Evolutionary conservation across 2,113 vertebrate genomes (phyloP).

Genomic region (Shinisaurus crocodilurus): DNA sequence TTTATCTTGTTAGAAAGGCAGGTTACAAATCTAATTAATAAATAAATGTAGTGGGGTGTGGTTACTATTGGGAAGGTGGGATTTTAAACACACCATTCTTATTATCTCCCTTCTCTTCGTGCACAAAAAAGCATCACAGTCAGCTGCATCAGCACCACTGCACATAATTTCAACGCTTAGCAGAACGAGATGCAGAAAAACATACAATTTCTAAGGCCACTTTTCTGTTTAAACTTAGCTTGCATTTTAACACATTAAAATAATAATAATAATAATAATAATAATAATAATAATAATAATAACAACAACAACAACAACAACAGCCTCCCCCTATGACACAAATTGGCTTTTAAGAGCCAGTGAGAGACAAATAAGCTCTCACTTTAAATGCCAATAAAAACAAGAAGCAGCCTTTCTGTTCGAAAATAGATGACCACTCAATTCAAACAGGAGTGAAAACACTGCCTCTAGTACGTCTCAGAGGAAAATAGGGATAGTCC

Average conservation of each 20-base stretch:
- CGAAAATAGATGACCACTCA: not conserved
- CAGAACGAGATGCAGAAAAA: not conserved
- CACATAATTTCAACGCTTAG: not conserved
- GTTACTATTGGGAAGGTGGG: not conserved
- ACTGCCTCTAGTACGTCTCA: not conserved
- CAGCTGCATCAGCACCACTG: not conserved
- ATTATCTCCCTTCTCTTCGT: not conserved
- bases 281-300: too few species aligned
- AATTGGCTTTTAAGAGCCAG: not conserved
- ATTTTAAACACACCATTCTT: not conserved
- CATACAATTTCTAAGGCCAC: not conserved
- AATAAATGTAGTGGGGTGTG: not conserved
- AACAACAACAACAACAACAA: too few species aligned
- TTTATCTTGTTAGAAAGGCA: too few species aligned
- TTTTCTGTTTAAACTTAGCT: not conserved
- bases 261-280: too few species aligned
- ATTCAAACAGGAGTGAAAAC: not conserved
- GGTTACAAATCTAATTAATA: too few species aligned
- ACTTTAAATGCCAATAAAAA: not conserved
- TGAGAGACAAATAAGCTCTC: not conserved
- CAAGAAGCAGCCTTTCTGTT: not conserved
- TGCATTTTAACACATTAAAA: not conserved
- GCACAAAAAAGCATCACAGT: not conserved
- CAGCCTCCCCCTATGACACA: not conserved
- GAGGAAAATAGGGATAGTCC: not conserved